Conservation (phyloP, 2,113 vertebrate species). For the Pterocles gutturalis region DNA sequence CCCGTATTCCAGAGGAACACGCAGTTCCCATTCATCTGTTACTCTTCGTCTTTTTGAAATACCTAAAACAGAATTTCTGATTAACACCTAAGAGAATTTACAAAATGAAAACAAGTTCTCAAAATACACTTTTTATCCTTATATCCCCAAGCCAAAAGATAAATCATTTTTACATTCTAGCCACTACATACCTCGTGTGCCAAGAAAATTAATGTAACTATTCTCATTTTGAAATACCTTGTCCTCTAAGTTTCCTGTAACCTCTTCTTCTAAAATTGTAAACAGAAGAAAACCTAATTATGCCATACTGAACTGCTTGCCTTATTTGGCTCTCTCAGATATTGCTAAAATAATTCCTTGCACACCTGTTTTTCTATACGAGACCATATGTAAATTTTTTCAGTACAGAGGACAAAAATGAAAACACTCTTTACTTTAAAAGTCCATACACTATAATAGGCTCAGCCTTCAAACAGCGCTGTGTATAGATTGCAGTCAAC, state of each 20-base stretch:
- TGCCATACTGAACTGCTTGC: not conserved
- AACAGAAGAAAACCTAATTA: not conserved
- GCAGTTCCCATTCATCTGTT: slow-evolving; percentile 87
- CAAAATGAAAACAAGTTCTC: not conserved
- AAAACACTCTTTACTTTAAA: not conserved
- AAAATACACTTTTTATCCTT: not conserved
- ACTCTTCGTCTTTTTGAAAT: slow-evolving; percentile 87
- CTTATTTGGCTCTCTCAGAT: not conserved
- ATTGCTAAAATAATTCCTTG: not conserved
- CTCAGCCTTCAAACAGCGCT: not conserved
- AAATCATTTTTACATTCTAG: not conserved
- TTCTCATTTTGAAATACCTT: not conserved
- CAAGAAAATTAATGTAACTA: not conserved
- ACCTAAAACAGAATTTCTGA: slow-evolving; percentile 74
- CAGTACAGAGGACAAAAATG: not conserved
- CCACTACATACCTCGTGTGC: not conserved
- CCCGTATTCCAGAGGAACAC: slow-evolving; percentile 91
- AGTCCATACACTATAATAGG: not conserved
- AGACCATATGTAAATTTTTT: not conserved
- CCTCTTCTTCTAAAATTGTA: not conserved
- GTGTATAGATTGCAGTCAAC: not conserved
- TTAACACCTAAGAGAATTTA: slow-evolving; percentile 22
- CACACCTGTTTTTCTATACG: not conserved
- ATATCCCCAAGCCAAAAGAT: not conserved
- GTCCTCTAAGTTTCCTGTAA: not conserved